phyloP scores from a whole-genome alignment of 2,888 invertebrate species.

The Scaptomyza caliginosa region DNA sequence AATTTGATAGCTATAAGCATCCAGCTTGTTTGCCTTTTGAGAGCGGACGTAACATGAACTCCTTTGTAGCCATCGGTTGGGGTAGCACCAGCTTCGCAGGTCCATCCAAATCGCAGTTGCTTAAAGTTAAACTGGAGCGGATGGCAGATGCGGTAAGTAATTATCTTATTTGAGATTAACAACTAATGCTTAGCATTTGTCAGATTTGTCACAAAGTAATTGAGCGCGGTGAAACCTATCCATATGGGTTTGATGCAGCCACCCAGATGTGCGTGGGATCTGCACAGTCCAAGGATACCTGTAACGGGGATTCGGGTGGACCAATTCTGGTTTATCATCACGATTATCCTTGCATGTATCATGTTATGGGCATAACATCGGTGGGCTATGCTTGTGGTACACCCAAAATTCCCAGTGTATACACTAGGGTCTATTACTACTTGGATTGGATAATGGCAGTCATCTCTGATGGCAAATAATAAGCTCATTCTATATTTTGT shows the following conservation, averaged over 20 bases:
- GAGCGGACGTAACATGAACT: constrained; percentile 29
- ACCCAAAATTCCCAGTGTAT: constrained; percentile 73
- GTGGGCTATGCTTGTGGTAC: constrained; percentile 68
- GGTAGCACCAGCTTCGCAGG: constrained; percentile 83
- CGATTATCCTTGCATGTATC: constrained; percentile 75
- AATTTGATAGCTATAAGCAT: constrained; percentile 82
- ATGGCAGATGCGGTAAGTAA: constrained; percentile 68
- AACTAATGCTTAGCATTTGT: background rate
- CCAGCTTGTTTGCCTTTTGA: constrained; percentile 84
- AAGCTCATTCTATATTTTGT: background rate
- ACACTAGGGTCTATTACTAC: constrained; percentile 71
- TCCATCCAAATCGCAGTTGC: constrained; percentile 81
- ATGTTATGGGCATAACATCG: constrained; percentile 74
- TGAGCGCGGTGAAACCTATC: constrained; percentile 49
- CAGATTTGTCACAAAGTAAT: constrained; percentile 55
- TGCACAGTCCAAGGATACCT: constrained; percentile 64
- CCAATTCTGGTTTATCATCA: constrained; percentile 67
- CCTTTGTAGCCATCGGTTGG: constrained; percentile 85
- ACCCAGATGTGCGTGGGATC: constrained; percentile 79
- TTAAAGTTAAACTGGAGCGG: constrained; percentile 85
- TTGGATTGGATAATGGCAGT: constrained; percentile 67
- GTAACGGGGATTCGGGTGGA: constrained; percentile 79
- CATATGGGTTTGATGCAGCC: constrained; percentile 57
- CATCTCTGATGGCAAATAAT: constrained; percentile 24
- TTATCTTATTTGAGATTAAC: background rate